These are phyloP conservation scores for Capitella teleta DNA, from an alignment of 1,140 invertebrate species.

Conservation along the genomic window DNA sequence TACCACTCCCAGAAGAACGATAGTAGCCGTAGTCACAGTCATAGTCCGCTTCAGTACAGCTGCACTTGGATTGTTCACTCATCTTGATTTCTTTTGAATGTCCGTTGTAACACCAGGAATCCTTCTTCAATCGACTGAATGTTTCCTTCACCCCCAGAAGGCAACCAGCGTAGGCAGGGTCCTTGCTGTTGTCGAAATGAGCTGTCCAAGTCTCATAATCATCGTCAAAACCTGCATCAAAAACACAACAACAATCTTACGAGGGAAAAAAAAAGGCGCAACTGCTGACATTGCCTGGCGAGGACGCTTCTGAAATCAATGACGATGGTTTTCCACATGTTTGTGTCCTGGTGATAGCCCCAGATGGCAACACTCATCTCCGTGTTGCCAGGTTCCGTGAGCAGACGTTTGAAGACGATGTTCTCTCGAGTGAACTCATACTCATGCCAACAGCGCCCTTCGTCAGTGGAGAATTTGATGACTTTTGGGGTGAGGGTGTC, in stretches of 20 bases:
- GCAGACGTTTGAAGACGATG: conserved; percentile 76
- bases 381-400: conserved; percentile 36
- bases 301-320: conserved; percentile 31
- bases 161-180: conserved; percentile 22
- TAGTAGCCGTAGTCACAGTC: conserved; percentile 37
- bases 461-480: conserved; percentile 37
- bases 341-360: conserved; percentile 46
- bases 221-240: conserved; percentile 18
- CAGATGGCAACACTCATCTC: conserved; percentile 62
- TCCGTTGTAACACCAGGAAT: conserved; percentile 37
- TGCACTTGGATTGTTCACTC: conserved; percentile 17
- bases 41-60: conserved; percentile 33
- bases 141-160: conserved; percentile 27
- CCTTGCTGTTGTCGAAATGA: conserved; percentile 18
- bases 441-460: conserved; percentile 36
- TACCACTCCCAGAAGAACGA: conserved; percentile 18
- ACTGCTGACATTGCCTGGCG: conserved; percentile 26
- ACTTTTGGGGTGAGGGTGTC: conserved; percentile 70
- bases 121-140: conserved; percentile 24
- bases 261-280: conserved; percentile 1
- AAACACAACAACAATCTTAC: conserved; percentile 4
- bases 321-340: conserved; percentile 28
- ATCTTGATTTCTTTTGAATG: conserved; percentile 16
- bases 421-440: conserved; percentile 45
- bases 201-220: conserved; percentile 34